Evolutionary conservation across 1,140 invertebrate species (phyloP), one percentile per base, ranked within the genome.

Genomic region (Brachionus sp.): DNA sequence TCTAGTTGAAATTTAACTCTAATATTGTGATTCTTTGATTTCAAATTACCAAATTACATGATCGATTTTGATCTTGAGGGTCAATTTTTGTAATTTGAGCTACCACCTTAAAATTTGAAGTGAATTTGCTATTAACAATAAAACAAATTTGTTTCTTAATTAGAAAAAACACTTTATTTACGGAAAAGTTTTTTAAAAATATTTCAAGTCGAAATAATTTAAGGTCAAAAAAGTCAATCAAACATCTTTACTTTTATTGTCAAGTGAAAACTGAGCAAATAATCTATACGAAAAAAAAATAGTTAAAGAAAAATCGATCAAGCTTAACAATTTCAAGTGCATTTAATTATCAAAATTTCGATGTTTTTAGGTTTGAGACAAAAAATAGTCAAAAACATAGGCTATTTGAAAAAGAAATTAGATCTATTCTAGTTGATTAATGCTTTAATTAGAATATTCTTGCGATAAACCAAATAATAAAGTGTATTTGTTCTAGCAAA

Each of bases 51-150:
- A 57, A 25, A 57, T 57, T 57, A 9, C 50, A 57, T 57, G 50
- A 57, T 57, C 50, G 50, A 57, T 57, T 57, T n/a, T n/a, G 50
- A 7, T 57, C 50, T 57, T 57, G 19, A 57, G 50, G 50, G 50
- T 57, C 50, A 57, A 57, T 57, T 57, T 57, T 57, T 57, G 50
- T 57, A 57, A 57, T 19, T 57, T 57, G 50, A 57, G 50, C 50
- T 57, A 57, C 50, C 16, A 57, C n/a, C 50, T 19, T 29, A 19
- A 25, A 57, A 57, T 19, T 57, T 57, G 16, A 57, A 57, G 50
- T 7, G 50, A 2, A 19, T 23, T 57, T 19, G 16, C 19, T 7
- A 23, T 7, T 19, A 57, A 19, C 50, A 25, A 57, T 57, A 57
- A 19, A 57, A 57, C 5, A 19, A 50, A 57, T 57, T 57, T 57